A percentile compares a stretch with the other conserved stretches of the same genome.
Evolutionary conservation across 2,113 vertebrate species (phyloP).

Genomic region (Ceyx melanurus): DNA sequence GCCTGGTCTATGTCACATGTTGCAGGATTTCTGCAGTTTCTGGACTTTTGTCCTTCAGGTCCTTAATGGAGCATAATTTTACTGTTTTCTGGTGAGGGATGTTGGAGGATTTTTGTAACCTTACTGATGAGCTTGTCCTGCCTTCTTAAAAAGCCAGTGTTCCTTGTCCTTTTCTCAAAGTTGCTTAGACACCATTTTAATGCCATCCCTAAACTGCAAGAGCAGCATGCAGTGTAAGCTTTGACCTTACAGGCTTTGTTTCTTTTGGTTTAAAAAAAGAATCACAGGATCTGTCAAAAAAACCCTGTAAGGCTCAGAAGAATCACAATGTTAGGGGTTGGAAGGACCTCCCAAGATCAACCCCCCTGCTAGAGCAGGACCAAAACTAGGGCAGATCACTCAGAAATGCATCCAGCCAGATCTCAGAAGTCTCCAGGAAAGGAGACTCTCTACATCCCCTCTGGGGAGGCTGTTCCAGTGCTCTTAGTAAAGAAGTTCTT

Average conservation of each 20-base stretch:
- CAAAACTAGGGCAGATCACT: too few species aligned
- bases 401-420: too few species aligned
- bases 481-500: too few species aligned
- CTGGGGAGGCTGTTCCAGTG: too few species aligned
- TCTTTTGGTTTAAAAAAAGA: neutral
- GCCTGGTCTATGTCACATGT: neutral
- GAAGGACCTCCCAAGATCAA: too few species aligned
- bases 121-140: neutral
- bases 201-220: neutral
- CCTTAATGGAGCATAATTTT: neutral
- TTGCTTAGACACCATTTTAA: neutral
- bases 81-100: neutral
- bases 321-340: too few species aligned
- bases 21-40: neutral
- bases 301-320: neutral
- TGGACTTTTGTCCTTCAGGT: neutral
- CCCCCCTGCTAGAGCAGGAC: too few species aligned
- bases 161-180: neutral
- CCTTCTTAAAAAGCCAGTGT: neutral
- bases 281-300: neutral
- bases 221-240: neutral
- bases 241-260: conserved; percentile 12
- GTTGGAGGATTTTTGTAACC: neutral
- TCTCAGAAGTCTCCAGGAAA: too few species aligned
- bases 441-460: too few species aligned